A percentile compares a stretch with the other conserved stretches of the same genome.
Conservation (phyloP, 2,888 invertebrate species). For the Drosophila nr. perissopoda region DNA sequence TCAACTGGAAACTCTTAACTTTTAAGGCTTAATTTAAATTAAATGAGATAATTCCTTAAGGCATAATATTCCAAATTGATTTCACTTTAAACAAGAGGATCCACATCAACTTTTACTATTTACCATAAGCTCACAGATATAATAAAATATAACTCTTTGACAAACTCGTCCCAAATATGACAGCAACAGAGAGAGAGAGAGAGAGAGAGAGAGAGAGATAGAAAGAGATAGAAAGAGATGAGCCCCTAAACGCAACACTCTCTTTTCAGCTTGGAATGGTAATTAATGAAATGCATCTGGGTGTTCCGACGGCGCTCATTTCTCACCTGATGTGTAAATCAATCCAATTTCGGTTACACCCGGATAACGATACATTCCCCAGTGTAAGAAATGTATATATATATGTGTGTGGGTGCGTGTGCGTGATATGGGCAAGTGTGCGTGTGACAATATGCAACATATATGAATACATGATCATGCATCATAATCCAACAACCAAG, state of each 20-base stretch:
- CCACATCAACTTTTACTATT: neutral
- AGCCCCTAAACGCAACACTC: neutral
- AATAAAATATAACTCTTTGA: neutral
- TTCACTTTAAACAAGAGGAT: neutral
- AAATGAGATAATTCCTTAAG: neutral
- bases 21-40: neutral
- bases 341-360: constrained; percentile 70
- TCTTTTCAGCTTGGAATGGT: constrained; percentile 11
- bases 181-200: too few species aligned
- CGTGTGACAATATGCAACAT: constrained; percentile 66
- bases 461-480: constrained; percentile 71
- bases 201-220: too few species aligned
- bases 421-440: constrained; percentile 51
- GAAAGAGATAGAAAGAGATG: neutral
- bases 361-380: constrained; percentile 51
- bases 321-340: constrained; percentile 82
- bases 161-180: too few species aligned
- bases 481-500: constrained; percentile 76
- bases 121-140: neutral
- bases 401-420: constrained; percentile 22
- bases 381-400: neutral
- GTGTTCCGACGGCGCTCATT: constrained; percentile 48
- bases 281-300: constrained; percentile 69
- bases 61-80: neutral
- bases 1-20: neutral